These are phyloP conservation scores for Adelphocoris suturalis DNA, from an alignment of 2,888 invertebrate species.

Conservation along the genomic window DNA sequence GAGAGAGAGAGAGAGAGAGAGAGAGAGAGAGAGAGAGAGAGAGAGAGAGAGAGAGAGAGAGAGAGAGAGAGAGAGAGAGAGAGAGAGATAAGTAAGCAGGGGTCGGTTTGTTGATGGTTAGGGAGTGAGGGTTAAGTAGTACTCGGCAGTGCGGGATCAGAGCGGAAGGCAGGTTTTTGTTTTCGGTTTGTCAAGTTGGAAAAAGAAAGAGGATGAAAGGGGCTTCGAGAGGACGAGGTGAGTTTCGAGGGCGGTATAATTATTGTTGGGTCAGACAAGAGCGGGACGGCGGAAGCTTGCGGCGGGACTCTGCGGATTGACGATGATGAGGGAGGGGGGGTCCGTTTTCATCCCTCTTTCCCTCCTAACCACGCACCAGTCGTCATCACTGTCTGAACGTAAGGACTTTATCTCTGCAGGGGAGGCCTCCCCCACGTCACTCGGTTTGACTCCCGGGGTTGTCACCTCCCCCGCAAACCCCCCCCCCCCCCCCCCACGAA, in stretches of 20 bases:
- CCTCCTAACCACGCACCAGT: background rate
- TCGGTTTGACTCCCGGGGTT: background rate
- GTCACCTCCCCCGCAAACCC: no score
- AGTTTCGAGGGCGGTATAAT: background rate
- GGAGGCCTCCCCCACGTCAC: background rate
- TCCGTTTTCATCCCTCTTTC: background rate
- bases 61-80: no score
- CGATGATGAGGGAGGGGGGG: background rate
- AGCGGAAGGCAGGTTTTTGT: background rate
- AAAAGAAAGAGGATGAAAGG: background rate
- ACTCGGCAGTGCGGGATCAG: background rate
- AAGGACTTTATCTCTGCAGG: constrained; percentile 8
- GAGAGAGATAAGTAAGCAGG: no score
- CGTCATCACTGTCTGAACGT: constrained; percentile 19
- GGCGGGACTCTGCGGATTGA: background rate
- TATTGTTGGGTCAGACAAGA: constrained; percentile 16
- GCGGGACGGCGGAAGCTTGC: background rate
- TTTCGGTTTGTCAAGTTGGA: background rate
- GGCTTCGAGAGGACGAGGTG: background rate
- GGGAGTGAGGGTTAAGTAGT: background rate
- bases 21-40: no score
- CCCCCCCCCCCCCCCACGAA: no score
- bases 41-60: no score
- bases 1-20: no score
- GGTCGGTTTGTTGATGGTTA: background rate